Percentiles rank a stretch among this genome's conserved stretches.
Conservation (phyloP, 2,113 vertebrate genomes). For the Antechinus stuartii region DNA sequence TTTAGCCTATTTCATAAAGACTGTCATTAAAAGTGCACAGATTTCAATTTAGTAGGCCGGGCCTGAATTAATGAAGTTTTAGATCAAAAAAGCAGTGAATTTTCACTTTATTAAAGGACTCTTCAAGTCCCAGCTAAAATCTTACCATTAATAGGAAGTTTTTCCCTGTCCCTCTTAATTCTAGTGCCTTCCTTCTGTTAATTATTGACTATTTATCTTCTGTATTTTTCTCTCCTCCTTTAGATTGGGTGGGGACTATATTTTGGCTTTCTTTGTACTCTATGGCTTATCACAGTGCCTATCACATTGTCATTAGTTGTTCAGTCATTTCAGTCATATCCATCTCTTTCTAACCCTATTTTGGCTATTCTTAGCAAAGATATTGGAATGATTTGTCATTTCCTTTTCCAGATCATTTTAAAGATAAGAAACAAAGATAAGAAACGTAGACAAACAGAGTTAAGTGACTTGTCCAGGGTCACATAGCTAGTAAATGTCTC, state of each 20-base stretch:
- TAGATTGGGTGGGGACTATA: background rate
- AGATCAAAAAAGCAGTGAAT: background rate
- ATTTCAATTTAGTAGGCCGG: background rate
- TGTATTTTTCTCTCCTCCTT: background rate
- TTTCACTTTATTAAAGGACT: background rate
- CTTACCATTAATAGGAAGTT: background rate
- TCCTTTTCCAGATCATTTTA: no score
- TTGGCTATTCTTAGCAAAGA: no score
- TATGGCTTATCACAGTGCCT: background rate
- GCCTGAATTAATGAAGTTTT: background rate
- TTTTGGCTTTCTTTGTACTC: background rate
- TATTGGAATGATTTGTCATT: no score
- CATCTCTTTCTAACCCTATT: no score
- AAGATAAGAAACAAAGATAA: no score
- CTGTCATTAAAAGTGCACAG: background rate
- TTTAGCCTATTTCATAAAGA: background rate
- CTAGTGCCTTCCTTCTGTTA: background rate
- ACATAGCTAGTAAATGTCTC: no score
- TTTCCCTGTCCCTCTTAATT: background rate
- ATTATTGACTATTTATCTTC: background rate
- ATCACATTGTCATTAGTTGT: background rate
- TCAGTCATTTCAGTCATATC: no score
- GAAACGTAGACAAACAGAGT: no score
- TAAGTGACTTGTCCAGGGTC: no score
- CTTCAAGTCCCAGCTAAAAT: background rate